Conservation (phyloP, 2,888 invertebrate species). For the Caenorhabditis virilis region DNA sequence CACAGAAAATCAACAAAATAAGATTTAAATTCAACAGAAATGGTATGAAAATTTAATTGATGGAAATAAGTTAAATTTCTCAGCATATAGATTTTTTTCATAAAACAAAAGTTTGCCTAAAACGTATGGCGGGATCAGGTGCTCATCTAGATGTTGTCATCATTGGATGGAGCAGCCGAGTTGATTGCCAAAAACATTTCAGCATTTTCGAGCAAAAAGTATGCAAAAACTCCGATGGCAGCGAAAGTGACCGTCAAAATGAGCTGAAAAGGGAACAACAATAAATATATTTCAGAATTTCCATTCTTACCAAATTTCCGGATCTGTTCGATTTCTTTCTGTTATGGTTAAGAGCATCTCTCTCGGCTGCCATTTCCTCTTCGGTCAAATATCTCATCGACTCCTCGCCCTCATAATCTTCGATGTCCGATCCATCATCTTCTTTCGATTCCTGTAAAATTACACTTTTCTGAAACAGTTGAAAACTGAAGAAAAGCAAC, state of each 20-base stretch:
- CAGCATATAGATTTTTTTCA: no score
- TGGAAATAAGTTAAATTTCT: no score
- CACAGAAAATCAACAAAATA: no score
- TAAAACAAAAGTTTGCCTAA: no score
- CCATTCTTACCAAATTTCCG: slow-evolving; percentile 1
- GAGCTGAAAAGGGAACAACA: slow-evolving; percentile 6
- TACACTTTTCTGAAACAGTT: no score
- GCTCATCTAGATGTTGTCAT: slow-evolving; percentile 10
- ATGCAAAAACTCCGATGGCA: slow-evolving; percentile 23
- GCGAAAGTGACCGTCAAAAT: slow-evolving; percentile 6
- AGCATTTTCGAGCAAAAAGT: slow-evolving; percentile 29
- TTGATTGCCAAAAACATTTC: slow-evolving; percentile 4
- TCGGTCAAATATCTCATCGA: slow-evolving; percentile 41
- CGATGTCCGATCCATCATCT: slow-evolving; percentile 13
- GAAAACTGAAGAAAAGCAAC: no score
- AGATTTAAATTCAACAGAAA: no score
- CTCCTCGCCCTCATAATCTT: slow-evolving; percentile 35
- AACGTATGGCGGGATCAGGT: no score
- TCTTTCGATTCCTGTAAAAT: no score
- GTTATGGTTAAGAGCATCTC: background rate
- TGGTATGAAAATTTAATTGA: no score
- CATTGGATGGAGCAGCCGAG: background rate
- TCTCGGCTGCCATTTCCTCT: slow-evolving; percentile 34
- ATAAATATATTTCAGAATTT: background rate
- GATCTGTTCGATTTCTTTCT: background rate